Evolutionary conservation across 2,797 vertebrate genomes (phyloP).

Genomic region (Buceros bicornis): DNA sequence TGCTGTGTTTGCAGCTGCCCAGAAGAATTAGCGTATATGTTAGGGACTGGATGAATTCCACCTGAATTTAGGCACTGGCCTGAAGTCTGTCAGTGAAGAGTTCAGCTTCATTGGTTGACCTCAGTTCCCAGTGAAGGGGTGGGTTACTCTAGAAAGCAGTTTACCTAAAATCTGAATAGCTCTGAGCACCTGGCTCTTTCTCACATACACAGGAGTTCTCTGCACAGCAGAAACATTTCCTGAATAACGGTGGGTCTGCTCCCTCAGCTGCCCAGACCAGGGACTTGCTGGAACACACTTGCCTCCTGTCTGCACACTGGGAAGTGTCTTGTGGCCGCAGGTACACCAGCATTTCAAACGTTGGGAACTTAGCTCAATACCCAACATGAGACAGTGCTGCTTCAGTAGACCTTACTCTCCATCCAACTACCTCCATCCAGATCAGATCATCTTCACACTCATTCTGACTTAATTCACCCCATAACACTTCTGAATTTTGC

Average conservation of each 20-base stretch:
- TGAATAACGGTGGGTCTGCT: not conserved
- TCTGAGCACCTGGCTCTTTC: not conserved
- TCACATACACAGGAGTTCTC: fast-evolving
- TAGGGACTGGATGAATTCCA: not conserved
- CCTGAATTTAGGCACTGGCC: not conserved
- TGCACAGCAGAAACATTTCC: not conserved
- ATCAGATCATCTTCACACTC: not conserved
- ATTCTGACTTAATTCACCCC: not conserved
- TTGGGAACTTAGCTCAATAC: not conserved
- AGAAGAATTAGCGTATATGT: not conserved
- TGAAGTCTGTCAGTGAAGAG: not conserved
- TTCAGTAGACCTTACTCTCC: not conserved
- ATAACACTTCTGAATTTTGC: not conserved
- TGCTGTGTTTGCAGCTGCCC: slow-evolving; percentile 7
- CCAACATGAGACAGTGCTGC: fast-evolving
- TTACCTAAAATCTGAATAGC: not conserved
- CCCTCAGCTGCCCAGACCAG: not conserved
- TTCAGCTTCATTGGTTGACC: not conserved
- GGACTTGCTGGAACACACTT: not conserved
- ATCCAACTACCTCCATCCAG: not conserved
- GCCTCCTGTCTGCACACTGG: not conserved
- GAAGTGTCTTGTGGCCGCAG: not conserved
- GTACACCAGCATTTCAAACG: not conserved
- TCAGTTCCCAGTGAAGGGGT: not conserved
- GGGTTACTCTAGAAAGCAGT: not conserved